These are phyloP conservation scores for Labeo calbasu DNA, from an alignment of 2,797 vertebrate species.

Conservation along the genomic window DNA sequence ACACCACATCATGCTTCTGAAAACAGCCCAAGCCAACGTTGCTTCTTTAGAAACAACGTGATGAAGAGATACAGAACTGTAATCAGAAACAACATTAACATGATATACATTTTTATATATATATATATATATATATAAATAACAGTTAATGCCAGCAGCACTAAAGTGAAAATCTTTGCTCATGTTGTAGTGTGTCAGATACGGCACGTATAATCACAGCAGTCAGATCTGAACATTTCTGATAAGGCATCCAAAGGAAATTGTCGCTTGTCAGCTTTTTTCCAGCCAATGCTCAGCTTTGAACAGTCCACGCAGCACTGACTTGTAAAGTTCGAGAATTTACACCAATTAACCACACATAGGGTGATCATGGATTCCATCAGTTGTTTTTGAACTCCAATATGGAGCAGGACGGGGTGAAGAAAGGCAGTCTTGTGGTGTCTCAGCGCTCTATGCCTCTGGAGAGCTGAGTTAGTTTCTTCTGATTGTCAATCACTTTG, in stretches of 20 bases:
- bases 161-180: slow-evolving; percentile 29
- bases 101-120: not conserved
- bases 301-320: not conserved
- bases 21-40: not conserved
- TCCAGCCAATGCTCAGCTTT: not conserved
- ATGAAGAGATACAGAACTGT: not conserved
- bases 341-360: slow-evolving; percentile 33
- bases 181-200: slow-evolving; percentile 5
- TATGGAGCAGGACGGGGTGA: slow-evolving; percentile 44
- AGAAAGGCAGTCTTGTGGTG: not conserved
- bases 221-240: slow-evolving; percentile 42
- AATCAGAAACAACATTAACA: not conserved
- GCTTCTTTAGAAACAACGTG: not conserved
- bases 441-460: slow-evolving; percentile 81
- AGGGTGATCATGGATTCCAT: slow-evolving; percentile 40
- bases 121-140: slow-evolving; percentile 23
- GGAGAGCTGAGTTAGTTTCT: slow-evolving; percentile 88
- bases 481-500: slow-evolving; percentile 93
- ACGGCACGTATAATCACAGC: slow-evolving; percentile 14
- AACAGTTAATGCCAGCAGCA: slow-evolving; percentile 54
- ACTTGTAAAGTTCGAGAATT: not conserved
- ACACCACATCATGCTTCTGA: not conserved
- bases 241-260: slow-evolving; percentile 55
- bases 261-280: slow-evolving; percentile 21
- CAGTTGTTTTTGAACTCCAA: slow-evolving; percentile 25